Percentiles rank a stretch among this genome's conserved stretches.
These are phyloP conservation scores for Caenorhabditis becei DNA, from an alignment of 2,888 invertebrate genomes.

Conservation along the genomic window DNA sequence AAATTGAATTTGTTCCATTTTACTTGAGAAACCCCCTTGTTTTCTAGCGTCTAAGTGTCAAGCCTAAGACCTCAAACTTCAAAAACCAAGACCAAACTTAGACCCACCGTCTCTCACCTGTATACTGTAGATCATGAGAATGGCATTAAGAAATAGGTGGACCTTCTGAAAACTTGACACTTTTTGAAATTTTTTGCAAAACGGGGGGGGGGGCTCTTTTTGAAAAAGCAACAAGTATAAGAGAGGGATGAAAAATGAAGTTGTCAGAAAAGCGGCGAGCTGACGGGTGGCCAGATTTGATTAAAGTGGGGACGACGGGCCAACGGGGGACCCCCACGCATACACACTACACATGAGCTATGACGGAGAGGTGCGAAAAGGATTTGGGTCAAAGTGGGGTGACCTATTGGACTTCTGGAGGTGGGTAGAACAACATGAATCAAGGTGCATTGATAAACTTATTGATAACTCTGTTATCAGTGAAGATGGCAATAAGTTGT, in stretches of 20 bases:
- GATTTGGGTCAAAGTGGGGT: no score
- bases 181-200: not conserved
- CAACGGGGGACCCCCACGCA: not conserved
- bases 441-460: no score
- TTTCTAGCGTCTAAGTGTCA: not conserved
- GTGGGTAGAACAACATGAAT: no score
- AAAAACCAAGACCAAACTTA: no score
- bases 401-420: no score
- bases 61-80: not conserved
- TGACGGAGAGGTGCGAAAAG: no score
- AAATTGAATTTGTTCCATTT: constrained; percentile 11
- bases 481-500: no score
- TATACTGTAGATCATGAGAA: constrained; percentile 60
- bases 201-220: not conserved
- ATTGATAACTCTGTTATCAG: no score
- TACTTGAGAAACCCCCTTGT: not conserved
- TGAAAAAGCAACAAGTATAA: not conserved
- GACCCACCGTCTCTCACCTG: no score
- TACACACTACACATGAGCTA: not conserved
- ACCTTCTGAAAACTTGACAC: not conserved
- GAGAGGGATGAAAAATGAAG: not conserved
- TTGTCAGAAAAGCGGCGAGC: not conserved
- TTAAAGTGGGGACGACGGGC: not conserved
- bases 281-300: not conserved
- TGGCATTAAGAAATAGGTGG: constrained; percentile 3